Conservation (phyloP, 2,888 invertebrate species). For the Cephus runcator region DNA sequence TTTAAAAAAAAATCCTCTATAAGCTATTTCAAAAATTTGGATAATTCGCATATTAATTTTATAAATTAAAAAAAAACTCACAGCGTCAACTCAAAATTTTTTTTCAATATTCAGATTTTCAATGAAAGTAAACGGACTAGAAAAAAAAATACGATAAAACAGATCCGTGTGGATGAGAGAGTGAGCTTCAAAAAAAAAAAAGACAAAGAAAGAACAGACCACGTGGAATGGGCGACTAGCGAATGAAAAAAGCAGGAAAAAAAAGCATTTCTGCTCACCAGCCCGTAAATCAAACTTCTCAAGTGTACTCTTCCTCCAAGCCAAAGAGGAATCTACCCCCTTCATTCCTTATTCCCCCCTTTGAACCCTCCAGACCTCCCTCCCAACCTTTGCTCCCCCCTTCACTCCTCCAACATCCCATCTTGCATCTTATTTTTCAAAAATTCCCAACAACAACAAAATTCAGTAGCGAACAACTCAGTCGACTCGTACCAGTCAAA, state of each 20-base stretch:
- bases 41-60: neutral
- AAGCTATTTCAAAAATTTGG: neutral
- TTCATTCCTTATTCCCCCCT: conserved; percentile 11
- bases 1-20: neutral
- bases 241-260: neutral
- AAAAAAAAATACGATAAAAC: neutral
- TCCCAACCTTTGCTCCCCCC: neutral
- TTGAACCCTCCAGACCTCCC: neutral
- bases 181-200: conserved; percentile 9
- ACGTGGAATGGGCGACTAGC: neutral
- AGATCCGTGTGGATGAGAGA: neutral
- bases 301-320: conserved; percentile 24
- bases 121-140: no score
- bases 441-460: neutral
- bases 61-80: neutral
- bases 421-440: neutral
- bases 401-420: neutral
- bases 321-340: conserved; percentile 8
- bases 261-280: conserved; percentile 21
- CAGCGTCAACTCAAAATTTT: no score
- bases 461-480: neutral
- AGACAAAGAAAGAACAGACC: neutral
- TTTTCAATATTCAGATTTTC: no score
- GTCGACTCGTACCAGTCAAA: neutral
- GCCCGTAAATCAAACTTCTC: conserved; percentile 27